A percentile compares a stretch with the other conserved stretches of the same genome.
Conservation (phyloP, 2,113 vertebrate genomes). For the Eptesicus fuscus region DNA sequence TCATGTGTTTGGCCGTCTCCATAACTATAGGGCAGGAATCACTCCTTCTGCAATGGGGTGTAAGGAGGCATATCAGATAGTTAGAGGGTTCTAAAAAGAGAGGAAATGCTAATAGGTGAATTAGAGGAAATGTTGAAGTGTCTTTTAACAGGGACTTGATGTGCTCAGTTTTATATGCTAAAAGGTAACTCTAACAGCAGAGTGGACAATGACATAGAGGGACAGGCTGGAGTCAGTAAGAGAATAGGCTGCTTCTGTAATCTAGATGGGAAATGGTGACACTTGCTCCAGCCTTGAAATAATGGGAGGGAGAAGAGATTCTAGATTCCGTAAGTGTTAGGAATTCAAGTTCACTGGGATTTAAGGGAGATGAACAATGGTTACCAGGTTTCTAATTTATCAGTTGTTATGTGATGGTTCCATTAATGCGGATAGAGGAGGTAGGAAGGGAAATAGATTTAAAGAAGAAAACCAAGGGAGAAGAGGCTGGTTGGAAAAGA, state of each 20-base stretch:
- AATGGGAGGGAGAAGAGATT: background rate
- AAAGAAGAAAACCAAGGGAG: conserved; percentile 1
- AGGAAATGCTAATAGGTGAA: background rate
- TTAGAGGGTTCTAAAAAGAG: background rate
- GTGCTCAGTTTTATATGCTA: background rate
- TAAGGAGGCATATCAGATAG: background rate
- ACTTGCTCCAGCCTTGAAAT: background rate
- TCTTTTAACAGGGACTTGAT: background rate
- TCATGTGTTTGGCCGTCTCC: background rate
- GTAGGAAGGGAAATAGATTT: background rate
- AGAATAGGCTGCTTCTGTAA: background rate
- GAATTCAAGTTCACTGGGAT: background rate
- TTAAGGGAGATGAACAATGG: background rate
- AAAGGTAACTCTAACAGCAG: background rate
- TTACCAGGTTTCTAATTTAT: background rate
- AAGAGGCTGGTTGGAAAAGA: background rate
- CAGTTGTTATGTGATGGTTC: background rate
- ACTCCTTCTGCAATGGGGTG: background rate
- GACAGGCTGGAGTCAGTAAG: background rate
- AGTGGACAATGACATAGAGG: background rate
- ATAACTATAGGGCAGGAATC: background rate
- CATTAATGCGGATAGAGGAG: background rate
- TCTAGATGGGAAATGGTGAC: background rate
- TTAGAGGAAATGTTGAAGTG: background rate
- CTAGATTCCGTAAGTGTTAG: background rate